Evolutionary conservation across 2,888 invertebrate genomes (phyloP), one percentile per base, ranked within the genome.

Genomic region (Drosophila parthenogenetica): DNA sequence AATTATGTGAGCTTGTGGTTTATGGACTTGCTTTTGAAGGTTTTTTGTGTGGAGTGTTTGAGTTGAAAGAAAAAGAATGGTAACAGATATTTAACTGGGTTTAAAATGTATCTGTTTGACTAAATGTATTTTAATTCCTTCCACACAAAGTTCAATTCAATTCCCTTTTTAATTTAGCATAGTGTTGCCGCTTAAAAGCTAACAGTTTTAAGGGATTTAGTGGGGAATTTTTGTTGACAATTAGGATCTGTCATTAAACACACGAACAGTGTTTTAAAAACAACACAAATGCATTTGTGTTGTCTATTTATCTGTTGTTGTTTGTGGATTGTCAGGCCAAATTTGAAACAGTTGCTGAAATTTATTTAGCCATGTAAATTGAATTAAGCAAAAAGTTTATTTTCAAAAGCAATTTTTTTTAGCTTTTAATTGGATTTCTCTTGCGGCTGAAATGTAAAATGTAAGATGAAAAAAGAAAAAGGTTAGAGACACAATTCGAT

Each of bases 401-500:
- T 59, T 57, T 2, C 43, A 45, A 55, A 55, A 43, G 19, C 32
- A 11, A 13, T 57, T 19, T 40, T 35, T 55, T 58, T 58, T 48
- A 14, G 39, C 19, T 53, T 72, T 75, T 75, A 75, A 76, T 77
- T 73, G 70, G 67, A 73, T 73, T 73, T 61, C 46, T 32, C 29
- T 70, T 37, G 7, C 42, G 55, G 19, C 43, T 62, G 55, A 49
- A 61, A 37, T 50, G 10, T 19, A 17, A 13, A 45, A 19, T n/a
- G n/a, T 22, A 45, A 22, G 7, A 11, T 45, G 22, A 25, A 45
- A 45, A 45, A 45, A 17, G 19, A 22, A 45, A 22, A 7, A n/a
- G 37, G 48, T 76, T 79, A 61, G 63, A 67, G 63, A 66, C 72
- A 71, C 72, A 71, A 64, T 69, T 81, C 67, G 76, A 72, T 76